phyloP scores from a whole-genome alignment of 53 echinoderm and acorn worm species.

The Arbacia lixula region DNA sequence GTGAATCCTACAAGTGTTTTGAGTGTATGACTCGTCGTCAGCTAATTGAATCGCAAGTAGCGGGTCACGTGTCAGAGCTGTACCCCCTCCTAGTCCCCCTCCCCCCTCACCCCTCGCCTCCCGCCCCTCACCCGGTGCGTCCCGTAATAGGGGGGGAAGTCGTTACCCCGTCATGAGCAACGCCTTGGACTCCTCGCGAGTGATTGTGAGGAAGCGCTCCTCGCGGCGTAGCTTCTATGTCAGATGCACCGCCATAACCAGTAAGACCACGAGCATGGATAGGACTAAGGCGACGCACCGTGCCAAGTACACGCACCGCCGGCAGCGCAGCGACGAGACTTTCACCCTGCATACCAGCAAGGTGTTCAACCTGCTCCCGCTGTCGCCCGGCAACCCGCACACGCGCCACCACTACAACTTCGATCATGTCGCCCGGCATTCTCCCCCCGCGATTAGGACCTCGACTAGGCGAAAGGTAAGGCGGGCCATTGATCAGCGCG shows the following conservation, averaged over 20 bases:
- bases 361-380: constrained; percentile 67
- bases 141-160: constrained; percentile 20
- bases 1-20: not conserved
- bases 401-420: constrained; percentile 31
- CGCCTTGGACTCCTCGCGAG: constrained; percentile 47
- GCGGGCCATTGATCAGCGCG: too few relatives aligned
- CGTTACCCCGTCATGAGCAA: constrained; percentile 46
- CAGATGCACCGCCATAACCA: constrained; percentile 10
- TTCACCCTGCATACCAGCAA: constrained; percentile 70
- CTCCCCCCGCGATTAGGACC: constrained; percentile 42
- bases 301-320: constrained; percentile 76
- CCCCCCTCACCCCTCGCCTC: too few relatives aligned
- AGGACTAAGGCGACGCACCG: constrained; percentile 51
- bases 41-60: constrained; percentile 47
- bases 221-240: constrained; percentile 64
- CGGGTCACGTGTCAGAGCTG: constrained; percentile 27
- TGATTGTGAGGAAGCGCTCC: constrained; percentile 62
- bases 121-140: not conserved
- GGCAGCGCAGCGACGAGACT: constrained; percentile 81
- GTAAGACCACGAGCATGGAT: constrained; percentile 53
- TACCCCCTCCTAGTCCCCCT: constrained; percentile 25
- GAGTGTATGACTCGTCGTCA: not conserved
- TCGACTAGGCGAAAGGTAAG: constrained; percentile 50
- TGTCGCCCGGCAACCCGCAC: constrained; percentile 50
- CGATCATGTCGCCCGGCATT: constrained; percentile 41